Conservation (phyloP, 2,797 vertebrate species). For the Erethizon dorsatum region DNA sequence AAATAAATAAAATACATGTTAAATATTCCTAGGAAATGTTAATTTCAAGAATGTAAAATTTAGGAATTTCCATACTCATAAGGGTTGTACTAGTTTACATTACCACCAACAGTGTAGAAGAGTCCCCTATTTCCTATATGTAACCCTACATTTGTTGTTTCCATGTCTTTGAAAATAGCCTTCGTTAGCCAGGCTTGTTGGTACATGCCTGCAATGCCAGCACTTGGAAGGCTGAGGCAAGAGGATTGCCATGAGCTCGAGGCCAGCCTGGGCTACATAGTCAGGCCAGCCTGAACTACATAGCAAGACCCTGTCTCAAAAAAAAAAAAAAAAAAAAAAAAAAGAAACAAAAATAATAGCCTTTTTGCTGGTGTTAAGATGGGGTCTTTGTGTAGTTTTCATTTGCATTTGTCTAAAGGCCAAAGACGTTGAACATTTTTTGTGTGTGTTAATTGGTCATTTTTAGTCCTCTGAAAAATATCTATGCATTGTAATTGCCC, state of each 20-base stretch:
- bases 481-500: neutral
- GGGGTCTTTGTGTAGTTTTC: neutral
- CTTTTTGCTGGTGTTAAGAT: neutral
- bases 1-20: neutral
- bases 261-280: neutral
- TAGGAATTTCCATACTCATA: neutral
- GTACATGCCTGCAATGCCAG: neutral
- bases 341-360: too few species aligned
- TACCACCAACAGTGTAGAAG: neutral
- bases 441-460: too few species aligned
- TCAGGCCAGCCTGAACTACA: neutral
- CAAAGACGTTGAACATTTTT: neutral
- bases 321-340: neutral
- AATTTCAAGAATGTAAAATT: neutral
- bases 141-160: neutral
- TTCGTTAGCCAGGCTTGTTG: neutral
- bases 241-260: neutral
- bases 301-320: neutral
- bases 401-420: neutral
- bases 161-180: neutral
- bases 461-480: neutral
- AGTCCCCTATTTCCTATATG: neutral
- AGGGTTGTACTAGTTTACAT: neutral
- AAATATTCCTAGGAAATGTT: neutral
- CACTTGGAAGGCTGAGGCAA: neutral